Base-by-base conservation (phyloP, 2,113 vertebrate species). In the Benitochromis conjunctus region DNA sequence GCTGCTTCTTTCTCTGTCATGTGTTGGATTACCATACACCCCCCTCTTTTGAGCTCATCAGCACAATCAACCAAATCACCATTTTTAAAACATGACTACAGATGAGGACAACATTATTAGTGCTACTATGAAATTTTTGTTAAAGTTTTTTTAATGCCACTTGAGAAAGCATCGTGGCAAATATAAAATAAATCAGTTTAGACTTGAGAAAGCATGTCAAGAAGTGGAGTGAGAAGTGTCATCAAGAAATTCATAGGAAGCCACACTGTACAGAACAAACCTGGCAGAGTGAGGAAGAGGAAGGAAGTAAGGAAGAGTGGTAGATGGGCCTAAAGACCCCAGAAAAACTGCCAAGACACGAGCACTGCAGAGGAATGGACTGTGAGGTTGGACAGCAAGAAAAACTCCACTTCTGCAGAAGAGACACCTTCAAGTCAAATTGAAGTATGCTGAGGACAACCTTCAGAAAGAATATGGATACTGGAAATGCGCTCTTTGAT, bases 1-100 rank as follows among this genome's bases (percentile, higher is more conserved):
- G 26, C 46, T 29, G 46, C 64, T 54, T 88, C 48, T 55, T 86
- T 86, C 71, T 86, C 58, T 88, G 21, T 74, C 74, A 77, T 76
- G 82, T 84, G 81, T 69, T 38, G 43, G 62, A 66, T 66, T 13
- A 38, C 24, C 26, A 7, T 19, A 76, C 41, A 12, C 0, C 29
- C 43, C 13, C 18, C 14, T 79, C 66, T 64, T 46, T 31, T 56
- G 16, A 21, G 38, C 12, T 19, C 21, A 64, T 56, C 58, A 77
- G 56, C 57, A 36, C 82, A 55, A 71, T 79, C 54, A 38, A 60
- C 38, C 54, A 79, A 51, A 84, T 74, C 7, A 53, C 21, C 41
- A 71, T 38, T 83, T 19, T 55, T 24, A 54, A 78, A 46, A 48
- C 24, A 79, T 60, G 13, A 53, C 60, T 82, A 62, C 10, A 66